Conservation (phyloP, 2,888 invertebrate species). For the Arctia plantaginis region DNA sequence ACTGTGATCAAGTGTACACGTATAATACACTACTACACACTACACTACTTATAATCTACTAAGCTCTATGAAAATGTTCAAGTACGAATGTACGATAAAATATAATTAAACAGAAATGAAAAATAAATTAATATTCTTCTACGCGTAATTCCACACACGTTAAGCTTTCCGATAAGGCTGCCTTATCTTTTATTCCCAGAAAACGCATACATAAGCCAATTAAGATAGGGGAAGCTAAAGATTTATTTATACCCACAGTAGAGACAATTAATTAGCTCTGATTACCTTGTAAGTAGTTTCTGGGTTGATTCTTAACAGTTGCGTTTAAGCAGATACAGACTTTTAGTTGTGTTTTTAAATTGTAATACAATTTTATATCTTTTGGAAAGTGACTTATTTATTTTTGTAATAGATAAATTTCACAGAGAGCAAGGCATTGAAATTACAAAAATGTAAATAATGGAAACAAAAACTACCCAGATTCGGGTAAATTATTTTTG, state of each 20-base stretch:
- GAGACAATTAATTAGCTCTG: slow-evolving; percentile 51
- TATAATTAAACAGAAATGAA: not conserved
- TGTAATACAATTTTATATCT: not conserved
- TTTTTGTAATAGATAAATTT: not conserved
- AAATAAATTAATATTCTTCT: not conserved
- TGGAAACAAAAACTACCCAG: not conserved
- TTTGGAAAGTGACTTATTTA: too few relatives aligned
- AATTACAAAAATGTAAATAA: not conserved
- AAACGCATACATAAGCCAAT: slow-evolving; percentile 53
- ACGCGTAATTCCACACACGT: not conserved
- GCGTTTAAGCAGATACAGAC: slow-evolving; percentile 15
- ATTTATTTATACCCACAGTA: slow-evolving; percentile 44
- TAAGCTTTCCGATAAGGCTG: slow-evolving; percentile 18
- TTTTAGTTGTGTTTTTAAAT: not conserved
- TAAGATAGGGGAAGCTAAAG: slow-evolving; percentile 47
- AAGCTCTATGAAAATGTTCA: not conserved
- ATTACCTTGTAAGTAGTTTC: slow-evolving; percentile 49
- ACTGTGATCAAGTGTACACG: not conserved
- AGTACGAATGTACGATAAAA: not conserved
- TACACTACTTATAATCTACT: too few relatives aligned
- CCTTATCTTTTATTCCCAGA: slow-evolving; percentile 42
- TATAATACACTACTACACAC: not conserved
- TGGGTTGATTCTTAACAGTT: slow-evolving; percentile 18
- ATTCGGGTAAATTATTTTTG: too few relatives aligned
- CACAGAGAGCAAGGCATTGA: not conserved